Conservation (phyloP, 2,113 vertebrate species). For the Podarcis muralis region DNA sequence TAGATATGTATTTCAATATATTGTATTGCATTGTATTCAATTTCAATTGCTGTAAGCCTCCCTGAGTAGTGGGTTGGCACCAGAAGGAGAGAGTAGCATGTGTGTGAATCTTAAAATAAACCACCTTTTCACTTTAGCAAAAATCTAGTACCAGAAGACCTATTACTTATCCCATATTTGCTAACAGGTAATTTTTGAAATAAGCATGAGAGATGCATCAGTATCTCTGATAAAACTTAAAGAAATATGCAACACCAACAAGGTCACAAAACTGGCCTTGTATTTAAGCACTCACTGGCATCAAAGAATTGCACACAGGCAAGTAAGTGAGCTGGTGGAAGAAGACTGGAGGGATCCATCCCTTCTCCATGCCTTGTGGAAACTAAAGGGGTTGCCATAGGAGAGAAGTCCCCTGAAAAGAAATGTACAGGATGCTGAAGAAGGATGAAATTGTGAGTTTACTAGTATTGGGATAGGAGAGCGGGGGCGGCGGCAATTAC, state of each 20-base stretch:
- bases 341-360: no score
- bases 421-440: background rate
- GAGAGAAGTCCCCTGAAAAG: background rate
- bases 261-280: background rate
- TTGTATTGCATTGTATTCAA: no score
- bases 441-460: background rate
- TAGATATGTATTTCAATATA: no score
- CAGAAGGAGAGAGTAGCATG: no score
- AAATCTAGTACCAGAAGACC: background rate
- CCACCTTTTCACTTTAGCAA: background rate
- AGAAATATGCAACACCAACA: background rate
- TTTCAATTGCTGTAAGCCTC: no score
- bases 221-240: background rate
- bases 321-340: no score
- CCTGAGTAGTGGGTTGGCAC: no score
- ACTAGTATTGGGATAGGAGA: no score
- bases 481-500: no score
- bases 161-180: background rate
- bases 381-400: background rate
- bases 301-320: no score
- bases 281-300: no score
- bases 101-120: no score
- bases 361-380: background rate
- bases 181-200: background rate
- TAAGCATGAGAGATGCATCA: background rate